These are phyloP conservation scores for Ptychodera flava DNA, from an alignment of 35 echinoderm and acorn worm species.

Conservation along the genomic window DNA sequence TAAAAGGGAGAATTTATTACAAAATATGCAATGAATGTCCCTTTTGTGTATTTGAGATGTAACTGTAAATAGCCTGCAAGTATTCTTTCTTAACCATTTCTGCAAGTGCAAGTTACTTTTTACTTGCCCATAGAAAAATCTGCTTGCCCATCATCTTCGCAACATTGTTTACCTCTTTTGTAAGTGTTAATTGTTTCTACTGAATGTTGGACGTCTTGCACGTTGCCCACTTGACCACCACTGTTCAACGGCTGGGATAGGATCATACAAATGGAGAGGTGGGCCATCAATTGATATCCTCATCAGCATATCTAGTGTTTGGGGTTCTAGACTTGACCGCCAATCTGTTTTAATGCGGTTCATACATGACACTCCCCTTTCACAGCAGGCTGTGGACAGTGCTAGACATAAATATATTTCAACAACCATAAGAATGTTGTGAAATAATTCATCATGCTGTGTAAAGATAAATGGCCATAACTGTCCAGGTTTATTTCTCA, in stretches of 20 bases:
- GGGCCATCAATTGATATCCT: slow-evolving; percentile 6
- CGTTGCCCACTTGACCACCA: neutral
- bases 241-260: neutral
- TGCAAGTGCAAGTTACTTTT: too few relatives aligned
- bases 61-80: too few relatives aligned
- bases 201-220: neutral
- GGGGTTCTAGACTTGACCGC: neutral
- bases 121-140: neutral
- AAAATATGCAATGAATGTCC: too few relatives aligned
- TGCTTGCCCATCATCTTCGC: neutral
- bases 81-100: too few relatives aligned
- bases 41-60: too few relatives aligned
- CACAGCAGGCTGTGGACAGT: slow-evolving; percentile 4
- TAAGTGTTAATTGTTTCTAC: neutral
- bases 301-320: slow-evolving; percentile 3
- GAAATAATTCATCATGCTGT: too few relatives aligned
- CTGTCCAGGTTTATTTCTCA: too few relatives aligned
- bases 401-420: neutral
- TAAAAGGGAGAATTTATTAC: too few relatives aligned
- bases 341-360: slow-evolving; percentile 10
- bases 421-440: neutral
- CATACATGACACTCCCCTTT: slow-evolving; percentile 5
- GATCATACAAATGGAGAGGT: neutral
- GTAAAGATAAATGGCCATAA: too few relatives aligned
- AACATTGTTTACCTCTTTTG: neutral